Evolutionary conservation across 2,888 invertebrate species (phyloP).

Genomic region (Tipula confusa): DNA sequence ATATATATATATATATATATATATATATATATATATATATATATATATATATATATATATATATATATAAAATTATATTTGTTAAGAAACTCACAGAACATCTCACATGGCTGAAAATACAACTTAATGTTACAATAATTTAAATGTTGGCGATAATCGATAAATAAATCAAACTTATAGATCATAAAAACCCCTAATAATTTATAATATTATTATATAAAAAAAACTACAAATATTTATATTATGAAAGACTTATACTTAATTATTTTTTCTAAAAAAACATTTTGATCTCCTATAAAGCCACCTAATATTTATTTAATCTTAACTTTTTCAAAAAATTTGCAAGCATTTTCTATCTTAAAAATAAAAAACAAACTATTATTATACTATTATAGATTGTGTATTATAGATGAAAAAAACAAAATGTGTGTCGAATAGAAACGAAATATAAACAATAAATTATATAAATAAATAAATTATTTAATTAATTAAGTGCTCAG

Average conservation of each 20-base stretch:
- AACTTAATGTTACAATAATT: not conserved
- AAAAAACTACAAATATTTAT: not conserved
- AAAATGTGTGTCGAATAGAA: not conserved
- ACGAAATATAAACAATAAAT: conserved; percentile 25
- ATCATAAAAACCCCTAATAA: not conserved
- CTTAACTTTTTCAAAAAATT: not conserved
- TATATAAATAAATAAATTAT: conserved; percentile 3
- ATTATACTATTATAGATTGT: not conserved
- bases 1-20: too few relatives aligned
- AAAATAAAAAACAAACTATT: not conserved
- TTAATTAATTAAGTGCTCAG: conserved; percentile 12
- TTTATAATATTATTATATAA: not conserved
- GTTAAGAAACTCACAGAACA: too few relatives aligned
- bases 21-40: too few relatives aligned
- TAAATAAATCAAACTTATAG: not conserved
- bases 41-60: too few relatives aligned
- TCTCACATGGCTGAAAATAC: not conserved
- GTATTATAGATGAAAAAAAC: not conserved
- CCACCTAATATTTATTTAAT: not conserved
- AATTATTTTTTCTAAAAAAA: conserved; percentile 16
- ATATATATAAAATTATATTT: too few relatives aligned
- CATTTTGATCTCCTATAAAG: not conserved
- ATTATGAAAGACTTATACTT: not conserved
- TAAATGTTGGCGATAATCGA: not conserved
- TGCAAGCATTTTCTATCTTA: not conserved